Conservation (phyloP, 1,140 invertebrate species). For the Pectinophora gossypiella region DNA sequence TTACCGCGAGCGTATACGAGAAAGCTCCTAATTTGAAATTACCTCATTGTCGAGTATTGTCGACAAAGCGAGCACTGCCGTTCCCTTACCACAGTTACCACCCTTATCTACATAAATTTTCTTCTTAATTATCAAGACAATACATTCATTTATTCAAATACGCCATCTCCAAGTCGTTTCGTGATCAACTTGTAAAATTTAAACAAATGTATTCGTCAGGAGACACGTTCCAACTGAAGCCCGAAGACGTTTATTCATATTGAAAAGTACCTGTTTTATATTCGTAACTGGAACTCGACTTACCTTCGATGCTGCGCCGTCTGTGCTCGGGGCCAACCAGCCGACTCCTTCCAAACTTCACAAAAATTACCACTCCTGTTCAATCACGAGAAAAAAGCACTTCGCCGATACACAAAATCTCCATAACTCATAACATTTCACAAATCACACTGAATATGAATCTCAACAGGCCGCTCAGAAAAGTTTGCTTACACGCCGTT, state of each 20-base stretch:
- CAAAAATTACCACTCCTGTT: not conserved
- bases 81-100: not conserved
- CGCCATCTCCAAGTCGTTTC: not conserved
- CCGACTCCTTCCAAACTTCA: conserved; percentile 24
- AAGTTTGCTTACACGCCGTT: conserved; percentile 23
- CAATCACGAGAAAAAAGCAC: conserved; percentile 33
- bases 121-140: conserved; percentile 2
- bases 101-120: conserved; percentile 3
- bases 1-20: too few species aligned
- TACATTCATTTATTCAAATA: not conserved
- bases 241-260: conserved; percentile 26
- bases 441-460: conserved; percentile 36
- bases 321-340: not conserved
- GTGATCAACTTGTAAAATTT: not conserved
- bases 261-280: conserved; percentile 26
- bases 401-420: conserved; percentile 35
- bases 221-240: conserved; percentile 15
- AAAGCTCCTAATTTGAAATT: not conserved
- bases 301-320: conserved; percentile 26
- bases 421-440: conserved; percentile 47
- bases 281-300: conserved; percentile 21
- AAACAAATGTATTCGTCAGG: conserved; percentile 1
- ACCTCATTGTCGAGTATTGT: too few species aligned
- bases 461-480: conserved; percentile 29
- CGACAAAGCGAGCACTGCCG: not conserved